Base-by-base conservation (phyloP, 2,888 invertebrate genomes). In the Catocala sponsa region DNA sequence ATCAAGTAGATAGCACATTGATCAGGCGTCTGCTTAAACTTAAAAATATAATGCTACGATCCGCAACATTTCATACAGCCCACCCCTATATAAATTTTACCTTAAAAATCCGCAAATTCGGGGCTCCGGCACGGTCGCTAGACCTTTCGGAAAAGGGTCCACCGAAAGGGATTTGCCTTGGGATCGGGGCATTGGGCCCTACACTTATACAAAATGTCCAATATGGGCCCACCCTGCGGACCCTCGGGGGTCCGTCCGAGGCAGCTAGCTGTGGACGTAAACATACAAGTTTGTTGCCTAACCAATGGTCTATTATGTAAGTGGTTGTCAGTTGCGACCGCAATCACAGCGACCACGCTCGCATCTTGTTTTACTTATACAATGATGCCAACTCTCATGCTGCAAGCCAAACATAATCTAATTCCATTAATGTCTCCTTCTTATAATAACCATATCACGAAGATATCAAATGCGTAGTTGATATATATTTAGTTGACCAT, bases 101-200 rank as follows among this genome's bases (percentile, higher is more conserved):
- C 93, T 94, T 93, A 94, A 94, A 94, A 94, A 94, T 94, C 94
- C 94, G 91, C 93, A 93, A 94, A 94, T 93, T 92, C 91, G 91
- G 91, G 86, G 81, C 86, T 82, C 82, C 75, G 91, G 92, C 90
- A 92, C 93, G 92, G 91, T 87, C 88, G 82, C 80, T 69, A 85
- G 90, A 90, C 91, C 90, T 91, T 89, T 87, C 86, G 87, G 79
- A 89, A 91, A 91, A 93, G 92, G 94, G 93, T 91, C 89, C 76
- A 81, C 88, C 91, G 87, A 93, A 93, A 93, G 92, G 94, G 94
- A 93, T 94, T 94, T 94, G 91, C 90, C 88, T 89, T 88, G 92
- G 92, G 92, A 89, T 89, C 91, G 89, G 86, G 86, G 81, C 83
- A 84, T 77, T 75, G 83, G 88, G 90, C 86, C 85, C 93, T 88